Base-by-base conservation (phyloP, 2,113 vertebrate genomes). In the Rostratula benghalensis region DNA sequence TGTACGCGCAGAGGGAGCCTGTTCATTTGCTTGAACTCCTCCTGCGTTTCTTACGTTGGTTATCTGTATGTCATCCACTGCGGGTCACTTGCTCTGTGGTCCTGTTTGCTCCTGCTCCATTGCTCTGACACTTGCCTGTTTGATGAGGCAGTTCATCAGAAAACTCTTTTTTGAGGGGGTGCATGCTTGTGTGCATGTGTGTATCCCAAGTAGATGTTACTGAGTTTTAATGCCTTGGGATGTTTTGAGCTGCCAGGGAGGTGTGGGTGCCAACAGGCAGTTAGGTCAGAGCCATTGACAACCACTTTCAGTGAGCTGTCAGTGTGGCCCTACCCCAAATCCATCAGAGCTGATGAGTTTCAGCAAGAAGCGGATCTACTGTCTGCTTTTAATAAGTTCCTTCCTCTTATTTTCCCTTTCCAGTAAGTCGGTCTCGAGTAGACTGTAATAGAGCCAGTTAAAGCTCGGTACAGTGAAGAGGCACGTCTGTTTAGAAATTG, bases 211-310 rank as follows among this genome's bases (percentile, higher is more conserved):
- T 18, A 33, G 43, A 7, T 64, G 43, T 53, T 88, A n/a, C 17
- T 56, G 63, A 68, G 33, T 35, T 43, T 43, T 41, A 22, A 8
- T 53, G 50, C 64, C n/a, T 77, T 61, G 45, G 41, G 41, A 41
- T 3, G 5, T 6, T 41, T 24, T 22, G 37, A 61, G 63, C 50
- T 83, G 63, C 84, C 89, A 53, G 68, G 61, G 56, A 67, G 31
- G 20, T 3, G 1, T 0, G 10, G 54, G 41, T 9, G 25, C 3
- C 1, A 50, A 7, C 7, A 39, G 56, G 39, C 1, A 1, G 14
- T 1, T 5, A 24, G 35, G 53, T 16, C 0, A 0, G n/a, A 25
- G 39, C 10, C 2, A 8, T 11, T 73, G 48, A 27, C 13, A 7
- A 39, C 39, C 39, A 39, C 33, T 70, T 30, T 46, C 1, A 2